Base-by-base conservation (phyloP, 2,113 vertebrate species). In the Zeus faber region DNA sequence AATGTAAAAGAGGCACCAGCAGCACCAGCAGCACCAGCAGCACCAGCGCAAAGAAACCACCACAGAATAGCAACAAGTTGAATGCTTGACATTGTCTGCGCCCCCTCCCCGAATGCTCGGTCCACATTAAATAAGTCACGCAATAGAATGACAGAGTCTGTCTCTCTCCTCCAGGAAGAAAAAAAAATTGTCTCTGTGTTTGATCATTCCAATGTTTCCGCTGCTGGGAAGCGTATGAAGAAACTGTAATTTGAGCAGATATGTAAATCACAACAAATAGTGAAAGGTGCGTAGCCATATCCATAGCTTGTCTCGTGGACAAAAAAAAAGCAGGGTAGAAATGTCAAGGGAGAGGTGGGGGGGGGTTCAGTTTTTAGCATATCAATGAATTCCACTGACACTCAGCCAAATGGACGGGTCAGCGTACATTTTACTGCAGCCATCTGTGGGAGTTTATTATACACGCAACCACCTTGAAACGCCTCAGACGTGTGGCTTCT, bases 391-490 rank as follows among this genome's bases (percentile, higher is more conserved):
- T 54, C 29, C n/a, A 24, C 25, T 29, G 45, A 41, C 33, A 37
- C 20, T 59, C 5, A 11, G 0, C 7, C 22, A n/a, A 33, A 31
- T 14, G 37, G 8, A 31, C 33, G 20, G 39, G 7, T 24, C 18
- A 21, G 35, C 20, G 9, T 26, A 10, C 37, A 43, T 8, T 45
- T 17, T 39, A 33, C 22, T 23, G 27, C n/a, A 61, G 6, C 29
- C 22, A 46, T 62, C 52, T 54, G 43, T 3, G 25, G 24, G 6
- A 8, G 46, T 14, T 61, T 54, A 58, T 49, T 47, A 22, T 21
- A 17, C 23, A 29, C 29, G 11, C 16, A 25, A 16, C 39, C 18
- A 17, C 25, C 22, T 62, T 58, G 18, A 31, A 45, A 10, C 22
- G 22, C 39, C 18, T 54, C 18, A 21, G 17, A 40, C 50, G 14